phyloP scores from a whole-genome alignment of 2,888 invertebrate genomes.

The Lagria hirta region DNA sequence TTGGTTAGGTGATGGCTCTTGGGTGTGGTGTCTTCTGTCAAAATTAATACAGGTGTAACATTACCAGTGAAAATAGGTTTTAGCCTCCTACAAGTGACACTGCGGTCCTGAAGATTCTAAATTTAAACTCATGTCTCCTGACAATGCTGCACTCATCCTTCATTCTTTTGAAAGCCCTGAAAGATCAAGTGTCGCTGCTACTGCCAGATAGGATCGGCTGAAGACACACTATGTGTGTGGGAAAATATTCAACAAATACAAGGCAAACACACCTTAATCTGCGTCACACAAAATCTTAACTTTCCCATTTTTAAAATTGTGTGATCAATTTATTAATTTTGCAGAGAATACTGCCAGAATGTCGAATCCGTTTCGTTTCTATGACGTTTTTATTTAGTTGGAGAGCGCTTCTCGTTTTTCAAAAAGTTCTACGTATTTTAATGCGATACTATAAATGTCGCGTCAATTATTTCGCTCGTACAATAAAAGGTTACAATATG shows the following conservation, averaged over 20 bases:
- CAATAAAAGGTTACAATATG: slow-evolving; percentile 19
- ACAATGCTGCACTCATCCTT: slow-evolving; percentile 17
- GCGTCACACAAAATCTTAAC: slow-evolving; percentile 23
- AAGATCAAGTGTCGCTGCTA: slow-evolving; percentile 33
- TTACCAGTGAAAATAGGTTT: no score
- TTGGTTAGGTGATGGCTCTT: no score
- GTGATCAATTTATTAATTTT: slow-evolving; percentile 16
- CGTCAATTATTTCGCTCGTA: slow-evolving; percentile 19
- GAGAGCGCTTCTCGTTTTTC: slow-evolving; percentile 19
- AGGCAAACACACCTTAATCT: slow-evolving; percentile 25
- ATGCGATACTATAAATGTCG: slow-evolving; percentile 20
- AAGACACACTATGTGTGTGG: slow-evolving; percentile 31
- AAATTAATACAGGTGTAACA: no score
- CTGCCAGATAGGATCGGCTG: slow-evolving; percentile 32
- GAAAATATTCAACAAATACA: slow-evolving; percentile 22
- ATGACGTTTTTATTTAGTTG: slow-evolving; percentile 17
- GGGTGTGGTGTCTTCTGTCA: no score
- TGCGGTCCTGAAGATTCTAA: slow-evolving; percentile 1
- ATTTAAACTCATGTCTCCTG: slow-evolving; percentile 2
- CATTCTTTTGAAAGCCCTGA: slow-evolving; percentile 26
- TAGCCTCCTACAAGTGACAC: background rate
- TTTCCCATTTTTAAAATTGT: slow-evolving; percentile 15
- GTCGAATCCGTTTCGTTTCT: slow-evolving; percentile 4
- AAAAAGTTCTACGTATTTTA: slow-evolving; percentile 17
- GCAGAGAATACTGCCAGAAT: background rate